These are phyloP conservation scores for Melieria crassipennis DNA, from an alignment of 2,888 invertebrate genomes.

Conservation along the genomic window DNA sequence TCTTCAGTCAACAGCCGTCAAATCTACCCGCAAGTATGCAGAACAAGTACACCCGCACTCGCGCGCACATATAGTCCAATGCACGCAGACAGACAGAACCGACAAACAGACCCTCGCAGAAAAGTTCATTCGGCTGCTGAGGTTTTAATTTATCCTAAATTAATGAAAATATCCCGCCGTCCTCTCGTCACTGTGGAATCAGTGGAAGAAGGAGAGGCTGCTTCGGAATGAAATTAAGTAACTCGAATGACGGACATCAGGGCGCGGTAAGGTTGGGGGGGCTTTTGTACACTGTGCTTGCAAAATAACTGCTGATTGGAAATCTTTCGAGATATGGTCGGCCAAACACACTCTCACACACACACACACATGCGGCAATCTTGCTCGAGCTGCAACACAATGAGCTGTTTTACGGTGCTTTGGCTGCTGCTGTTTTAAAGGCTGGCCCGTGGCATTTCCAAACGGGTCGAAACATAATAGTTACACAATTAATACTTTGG, in stretches of 20 bases:
- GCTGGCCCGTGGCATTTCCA: background rate
- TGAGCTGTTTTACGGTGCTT: background rate
- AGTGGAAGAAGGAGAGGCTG: slow-evolving; percentile 17
- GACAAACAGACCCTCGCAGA: slow-evolving; percentile 6
- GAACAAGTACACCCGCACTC: background rate
- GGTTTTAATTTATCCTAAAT: slow-evolving; percentile 64
- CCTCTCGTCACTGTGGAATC: background rate
- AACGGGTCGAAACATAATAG: slow-evolving; percentile 36
- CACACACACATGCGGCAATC: slow-evolving; percentile 1
- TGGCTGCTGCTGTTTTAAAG: background rate
- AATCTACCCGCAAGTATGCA: background rate
- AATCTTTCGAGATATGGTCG: slow-evolving; percentile 35
- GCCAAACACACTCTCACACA: slow-evolving; percentile 13
- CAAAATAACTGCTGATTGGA: slow-evolving; percentile 39
- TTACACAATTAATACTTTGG: slow-evolving; percentile 44
- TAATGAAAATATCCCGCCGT: slow-evolving; percentile 57
- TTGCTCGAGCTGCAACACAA: too few species aligned
- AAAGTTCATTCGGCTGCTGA: slow-evolving; percentile 46
- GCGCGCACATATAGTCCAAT: too few species aligned
- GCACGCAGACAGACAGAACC: background rate
- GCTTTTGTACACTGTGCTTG: slow-evolving; percentile 17
- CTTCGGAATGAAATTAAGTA: slow-evolving; percentile 37
- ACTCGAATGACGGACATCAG: slow-evolving; percentile 21
- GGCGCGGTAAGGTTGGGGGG: background rate
- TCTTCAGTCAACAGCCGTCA: too few species aligned